Evolutionary conservation across 2,113 vertebrate species (phyloP).

Genomic region (Ptychochromis oligacanthus): DNA sequence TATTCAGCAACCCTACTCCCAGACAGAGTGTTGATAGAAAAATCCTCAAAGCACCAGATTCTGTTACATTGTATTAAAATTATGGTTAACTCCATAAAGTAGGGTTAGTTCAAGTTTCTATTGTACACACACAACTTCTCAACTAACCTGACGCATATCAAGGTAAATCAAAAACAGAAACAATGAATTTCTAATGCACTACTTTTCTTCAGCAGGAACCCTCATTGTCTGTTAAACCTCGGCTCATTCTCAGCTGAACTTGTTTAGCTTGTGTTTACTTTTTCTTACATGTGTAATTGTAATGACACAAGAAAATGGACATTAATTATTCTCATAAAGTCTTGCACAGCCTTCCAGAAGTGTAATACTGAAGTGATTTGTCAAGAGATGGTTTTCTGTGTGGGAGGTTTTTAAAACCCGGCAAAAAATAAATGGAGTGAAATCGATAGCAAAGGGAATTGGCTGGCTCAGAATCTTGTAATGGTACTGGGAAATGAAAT

Average conservation of each 20-base stretch:
- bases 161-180: background rate
- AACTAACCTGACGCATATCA: background rate
- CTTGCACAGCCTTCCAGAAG: conserved; percentile 32
- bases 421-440: conserved; percentile 72
- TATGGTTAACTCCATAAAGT: background rate
- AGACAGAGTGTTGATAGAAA: background rate
- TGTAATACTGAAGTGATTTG: conserved; percentile 59
- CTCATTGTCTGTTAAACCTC: background rate
- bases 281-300: background rate
- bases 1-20: background rate
- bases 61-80: background rate
- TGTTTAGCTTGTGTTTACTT: background rate
- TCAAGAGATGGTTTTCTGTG: conserved; percentile 66
- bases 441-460: conserved; percentile 78
- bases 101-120: background rate
- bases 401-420: conserved; percentile 67
- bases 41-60: background rate
- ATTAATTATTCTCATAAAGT: conserved; percentile 49
- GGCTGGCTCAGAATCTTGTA: conserved; percentile 68
- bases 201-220: background rate
- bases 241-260: background rate
- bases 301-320: conserved; percentile 17
- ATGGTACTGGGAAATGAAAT: conserved; percentile 74
- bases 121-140: background rate
- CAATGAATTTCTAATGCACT: background rate